phyloP scores from a whole-genome alignment of 2,797 vertebrate species.

The Dipus sagitta region DNA sequence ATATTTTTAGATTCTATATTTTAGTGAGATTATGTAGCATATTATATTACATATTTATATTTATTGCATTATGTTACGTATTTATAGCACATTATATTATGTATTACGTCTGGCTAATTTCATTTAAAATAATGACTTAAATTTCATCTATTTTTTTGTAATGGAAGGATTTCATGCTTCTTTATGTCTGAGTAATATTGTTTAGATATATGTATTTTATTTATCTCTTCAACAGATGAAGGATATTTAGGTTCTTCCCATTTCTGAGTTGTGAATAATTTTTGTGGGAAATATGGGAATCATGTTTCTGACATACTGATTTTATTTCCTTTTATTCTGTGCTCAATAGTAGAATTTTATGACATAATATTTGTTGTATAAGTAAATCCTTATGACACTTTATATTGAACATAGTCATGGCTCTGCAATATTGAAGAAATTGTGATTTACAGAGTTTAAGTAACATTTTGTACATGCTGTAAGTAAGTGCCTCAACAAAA shows the following conservation, averaged over 20 bases:
- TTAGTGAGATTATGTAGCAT: background rate
- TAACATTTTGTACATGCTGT: background rate
- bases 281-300: background rate
- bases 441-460: constrained; percentile 3
- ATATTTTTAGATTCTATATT: background rate
- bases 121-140: background rate
- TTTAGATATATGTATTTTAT: background rate
- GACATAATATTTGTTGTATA: background rate
- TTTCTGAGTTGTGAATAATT: background rate
- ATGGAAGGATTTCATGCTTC: background rate
- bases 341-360: background rate
- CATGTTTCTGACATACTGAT: background rate
- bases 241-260: background rate
- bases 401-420: background rate
- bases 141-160: background rate
- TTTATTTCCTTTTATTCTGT: background rate
- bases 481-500: background rate
- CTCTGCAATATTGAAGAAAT: background rate
- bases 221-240: background rate
- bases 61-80: too few relatives aligned
- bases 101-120: too few relatives aligned
- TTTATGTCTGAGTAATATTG: background rate
- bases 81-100: too few relatives aligned
- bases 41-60: too few relatives aligned
- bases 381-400: background rate